Evolutionary conservation across 2,888 invertebrate species (phyloP), one percentile per base, ranked within the genome.

Genomic region (Synanthedon vespiformis): DNA sequence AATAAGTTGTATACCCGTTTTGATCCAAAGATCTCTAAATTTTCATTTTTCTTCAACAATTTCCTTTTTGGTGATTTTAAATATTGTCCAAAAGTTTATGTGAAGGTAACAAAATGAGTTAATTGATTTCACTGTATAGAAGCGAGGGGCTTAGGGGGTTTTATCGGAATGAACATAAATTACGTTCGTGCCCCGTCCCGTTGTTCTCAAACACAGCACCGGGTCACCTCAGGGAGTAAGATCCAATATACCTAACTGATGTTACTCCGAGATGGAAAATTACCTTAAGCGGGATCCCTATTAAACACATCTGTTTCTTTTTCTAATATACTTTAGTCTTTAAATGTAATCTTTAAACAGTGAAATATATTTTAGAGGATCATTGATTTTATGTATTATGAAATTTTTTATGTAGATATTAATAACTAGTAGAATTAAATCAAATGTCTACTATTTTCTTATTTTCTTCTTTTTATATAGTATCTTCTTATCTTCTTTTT

Each of bases 11-110:
- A 22, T 22, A 60, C 60, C 61, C 60, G 58, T 55, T 52, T 58
- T 56, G 55, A 61, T 63, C 66, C 67, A 65, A 68, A 68, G 67
- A 68, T 58, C 59, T 63, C 53, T 57, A 52, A 48, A 16, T 48
- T 48, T 16, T 48, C 16, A 48, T 18, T 18, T 16, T 18, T 41
- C 52, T 13, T 44, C 41, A n/a, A 41, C n/a, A 44, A 13, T 44
- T 44, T 12, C 14, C 14, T 1, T 12, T 41, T 44, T 14, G 14
- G 4, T 2, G 5, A 44, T 44, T 44, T 44, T 44, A 13, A 44
- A 44, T 44, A 13, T 44, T 34, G 6, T 44, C 44, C 6, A 44
- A 44, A 44, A 44, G 14, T 44, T n/a, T 13, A 44, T 13, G 3
- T 44, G 14, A n/a, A 44, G n/a, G 12, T 40, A 41, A 51, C 10